These are phyloP conservation scores for Daubentonia madagascariensis DNA, from an alignment of 2,113 vertebrate species.

Conservation along the genomic window DNA sequence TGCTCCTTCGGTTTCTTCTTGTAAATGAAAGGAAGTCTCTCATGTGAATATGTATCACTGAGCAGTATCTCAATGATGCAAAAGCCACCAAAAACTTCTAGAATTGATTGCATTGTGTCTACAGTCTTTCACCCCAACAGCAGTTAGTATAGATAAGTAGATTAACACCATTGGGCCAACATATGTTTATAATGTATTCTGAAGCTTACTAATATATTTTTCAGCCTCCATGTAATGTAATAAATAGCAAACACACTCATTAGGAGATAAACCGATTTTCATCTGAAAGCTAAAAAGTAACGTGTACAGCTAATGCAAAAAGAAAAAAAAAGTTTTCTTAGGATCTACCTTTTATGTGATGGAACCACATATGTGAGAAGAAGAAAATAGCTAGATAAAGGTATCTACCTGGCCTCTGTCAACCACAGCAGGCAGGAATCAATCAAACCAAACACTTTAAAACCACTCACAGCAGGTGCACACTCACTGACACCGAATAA, in stretches of 20 bases:
- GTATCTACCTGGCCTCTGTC: not conserved
- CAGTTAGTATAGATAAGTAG: not conserved
- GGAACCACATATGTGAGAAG: not conserved
- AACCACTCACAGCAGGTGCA: not conserved
- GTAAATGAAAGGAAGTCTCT: not conserved
- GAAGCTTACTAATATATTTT: too few species aligned
- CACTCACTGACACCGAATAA: not conserved
- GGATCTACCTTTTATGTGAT: rapidly evolving
- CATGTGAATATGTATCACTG: not conserved
- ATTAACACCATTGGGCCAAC: rapidly evolving
- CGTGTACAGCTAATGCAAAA: not conserved
- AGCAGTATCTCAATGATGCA: not conserved
- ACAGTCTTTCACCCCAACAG: not conserved
- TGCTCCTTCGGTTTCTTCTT: rapidly evolving
- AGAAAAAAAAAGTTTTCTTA: not conserved
- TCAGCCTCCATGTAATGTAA: rapidly evolving
- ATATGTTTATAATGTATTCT: too few species aligned
- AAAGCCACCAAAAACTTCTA: not conserved
- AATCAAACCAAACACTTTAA: rapidly evolving
- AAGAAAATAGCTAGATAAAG: not conserved
- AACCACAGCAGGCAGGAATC: not conserved
- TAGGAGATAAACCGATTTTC: not conserved
- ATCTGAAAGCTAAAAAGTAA: not conserved
- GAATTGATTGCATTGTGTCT: rapidly evolving
- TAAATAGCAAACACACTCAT: not conserved